phyloP scores from a whole-genome alignment of 2,888 invertebrate species.

The Malthinus seriepunctatus region DNA sequence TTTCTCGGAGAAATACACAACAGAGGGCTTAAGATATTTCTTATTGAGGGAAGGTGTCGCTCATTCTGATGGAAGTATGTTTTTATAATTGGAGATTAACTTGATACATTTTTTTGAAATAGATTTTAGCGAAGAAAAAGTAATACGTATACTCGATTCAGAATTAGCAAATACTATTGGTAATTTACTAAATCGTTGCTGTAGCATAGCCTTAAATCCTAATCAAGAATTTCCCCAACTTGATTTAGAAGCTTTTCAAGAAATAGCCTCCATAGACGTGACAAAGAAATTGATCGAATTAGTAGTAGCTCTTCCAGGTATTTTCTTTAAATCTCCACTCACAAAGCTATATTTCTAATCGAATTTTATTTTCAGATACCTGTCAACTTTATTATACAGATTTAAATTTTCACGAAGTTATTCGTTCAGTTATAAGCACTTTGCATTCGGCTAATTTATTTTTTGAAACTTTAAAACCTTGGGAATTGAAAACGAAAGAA shows the following conservation, averaged over 20 bases:
- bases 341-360: neutral
- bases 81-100: neutral
- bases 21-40: constrained; percentile 86
- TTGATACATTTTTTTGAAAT: constrained; percentile 23
- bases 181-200: constrained; percentile 83
- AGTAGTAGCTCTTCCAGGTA: constrained; percentile 63
- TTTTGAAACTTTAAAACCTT: constrained; percentile 85
- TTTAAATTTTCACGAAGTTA: constrained; percentile 81
- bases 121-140: constrained; percentile 85
- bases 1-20: constrained; percentile 62
- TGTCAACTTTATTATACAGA: constrained; percentile 72
- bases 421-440: constrained; percentile 74
- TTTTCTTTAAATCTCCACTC: constrained; percentile 10
- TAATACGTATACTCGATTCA: constrained; percentile 77
- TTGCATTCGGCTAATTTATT: constrained; percentile 83
- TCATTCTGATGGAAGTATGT: constrained; percentile 89
- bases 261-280: constrained; percentile 53
- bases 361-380: constrained; percentile 54
- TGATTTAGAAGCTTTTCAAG: constrained; percentile 55
- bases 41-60: constrained; percentile 88
- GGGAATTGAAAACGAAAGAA: constrained; percentile 72
- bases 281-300: constrained; percentile 60
- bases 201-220: constrained; percentile 79
- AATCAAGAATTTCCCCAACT: constrained; percentile 69
- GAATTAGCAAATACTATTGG: constrained; percentile 92